A percentile compares a stretch with the other conserved stretches of the same genome.
phyloP scores from a whole-genome alignment of 1,140 invertebrate species.

The Aethina tumida region DNA sequence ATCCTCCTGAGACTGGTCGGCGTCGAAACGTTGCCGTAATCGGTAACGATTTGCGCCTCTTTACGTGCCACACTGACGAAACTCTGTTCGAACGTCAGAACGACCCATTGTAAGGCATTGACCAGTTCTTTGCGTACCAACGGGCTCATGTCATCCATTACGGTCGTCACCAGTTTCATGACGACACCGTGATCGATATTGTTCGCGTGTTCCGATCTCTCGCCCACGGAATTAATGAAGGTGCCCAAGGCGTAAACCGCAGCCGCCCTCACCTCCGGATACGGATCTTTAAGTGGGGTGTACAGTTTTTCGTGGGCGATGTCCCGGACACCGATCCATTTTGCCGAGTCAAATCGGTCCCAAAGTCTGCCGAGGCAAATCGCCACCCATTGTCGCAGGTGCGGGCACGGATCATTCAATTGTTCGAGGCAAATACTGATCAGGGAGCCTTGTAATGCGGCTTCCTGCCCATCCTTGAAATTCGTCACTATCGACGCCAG shows the following conservation, averaged over 20 bases:
- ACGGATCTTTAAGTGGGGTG: conserved; percentile 63
- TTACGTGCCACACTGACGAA: conserved; percentile 72
- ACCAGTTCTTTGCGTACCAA: conserved; percentile 78
- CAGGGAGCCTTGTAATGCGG: conserved; percentile 73
- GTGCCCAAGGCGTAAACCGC: conserved; percentile 88
- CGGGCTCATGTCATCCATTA: conserved; percentile 74
- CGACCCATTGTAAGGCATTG: conserved; percentile 79
- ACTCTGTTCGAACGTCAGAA: conserved; percentile 81
- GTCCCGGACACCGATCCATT: conserved; percentile 94
- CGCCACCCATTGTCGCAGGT: conserved; percentile 83
- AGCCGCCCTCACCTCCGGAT: conserved; percentile 82
- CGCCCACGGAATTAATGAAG: conserved; percentile 73
- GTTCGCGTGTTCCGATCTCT: conserved; percentile 82
- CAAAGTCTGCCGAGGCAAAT: conserved; percentile 90
- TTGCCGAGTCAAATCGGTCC: conserved; percentile 85
- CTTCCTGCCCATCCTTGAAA: conserved; percentile 77
- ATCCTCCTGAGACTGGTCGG: conserved; percentile 17
- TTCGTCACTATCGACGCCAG: conserved; percentile 87
- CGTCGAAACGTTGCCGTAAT: conserved; percentile 10
- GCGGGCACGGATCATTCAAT: conserved; percentile 45
- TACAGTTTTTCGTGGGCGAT: conserved; percentile 91
- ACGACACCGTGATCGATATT: conserved; percentile 87
- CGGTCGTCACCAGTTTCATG: conserved; percentile 69
- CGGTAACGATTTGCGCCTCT: conserved; percentile 46
- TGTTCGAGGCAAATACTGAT: conserved; percentile 85